Evolutionary conservation across 2,797 vertebrate genomes (phyloP).

Genomic region (Cyprinella venusta): DNA sequence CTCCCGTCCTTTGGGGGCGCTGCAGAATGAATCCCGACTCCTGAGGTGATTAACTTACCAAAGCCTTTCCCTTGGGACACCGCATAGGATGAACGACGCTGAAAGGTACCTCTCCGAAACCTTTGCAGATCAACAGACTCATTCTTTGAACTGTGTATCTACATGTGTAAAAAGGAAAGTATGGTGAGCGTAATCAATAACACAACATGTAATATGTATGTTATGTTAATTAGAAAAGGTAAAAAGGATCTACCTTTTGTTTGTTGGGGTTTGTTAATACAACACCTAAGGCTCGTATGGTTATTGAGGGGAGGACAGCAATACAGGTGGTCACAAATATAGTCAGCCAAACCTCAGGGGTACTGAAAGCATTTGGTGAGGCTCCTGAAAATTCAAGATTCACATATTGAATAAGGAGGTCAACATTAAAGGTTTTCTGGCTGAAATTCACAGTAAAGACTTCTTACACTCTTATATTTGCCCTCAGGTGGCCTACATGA

Average conservation of each 20-base stretch:
- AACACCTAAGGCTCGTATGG: conserved; percentile 64
- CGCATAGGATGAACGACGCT: conserved; percentile 83
- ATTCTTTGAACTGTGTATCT: conserved; percentile 71
- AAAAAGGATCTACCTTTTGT: conserved; percentile 74
- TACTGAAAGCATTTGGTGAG: conserved; percentile 73
- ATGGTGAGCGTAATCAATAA: not conserved
- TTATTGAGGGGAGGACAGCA: conserved; percentile 80
- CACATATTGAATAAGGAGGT: not conserved
- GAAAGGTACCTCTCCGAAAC: conserved; percentile 58
- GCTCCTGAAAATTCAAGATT: conserved; percentile 71
- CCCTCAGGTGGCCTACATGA: not conserved
- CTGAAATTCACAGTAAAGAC: not conserved
- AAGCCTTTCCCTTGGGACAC: conserved; percentile 83
- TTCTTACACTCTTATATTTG: not conserved
- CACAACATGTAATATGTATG: not conserved
- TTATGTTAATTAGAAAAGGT: not conserved
- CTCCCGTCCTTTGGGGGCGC: conserved; percentile 47
- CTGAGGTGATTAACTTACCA: conserved; percentile 75
- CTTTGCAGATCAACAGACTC: conserved; percentile 68
- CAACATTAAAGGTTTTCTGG: not conserved
- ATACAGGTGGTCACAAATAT: conserved; percentile 79
- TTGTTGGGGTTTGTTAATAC: conserved; percentile 58
- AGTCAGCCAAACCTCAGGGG: conserved; percentile 81
- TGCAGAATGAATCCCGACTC: conserved; percentile 45
- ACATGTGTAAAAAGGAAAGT: not conserved